Percentiles rank a stretch among this genome's conserved stretches.
phyloP scores from a whole-genome alignment of 2,113 vertebrate species.

The Antechinus flavipes region DNA sequence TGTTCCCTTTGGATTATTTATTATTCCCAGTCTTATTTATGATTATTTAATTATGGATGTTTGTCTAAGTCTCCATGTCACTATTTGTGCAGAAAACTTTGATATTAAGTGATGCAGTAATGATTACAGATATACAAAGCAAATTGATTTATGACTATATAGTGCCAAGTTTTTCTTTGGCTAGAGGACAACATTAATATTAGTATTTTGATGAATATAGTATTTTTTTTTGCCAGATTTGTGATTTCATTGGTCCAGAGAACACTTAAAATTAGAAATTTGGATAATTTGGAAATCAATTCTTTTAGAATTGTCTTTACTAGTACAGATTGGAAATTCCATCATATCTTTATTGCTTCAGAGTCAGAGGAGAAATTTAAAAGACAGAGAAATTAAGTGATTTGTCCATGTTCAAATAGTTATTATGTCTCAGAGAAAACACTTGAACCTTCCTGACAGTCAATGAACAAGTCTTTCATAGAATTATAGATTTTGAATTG shows the following conservation, averaged over 20 bases:
- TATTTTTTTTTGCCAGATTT: not conserved
- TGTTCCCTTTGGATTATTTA: constrained; percentile 63
- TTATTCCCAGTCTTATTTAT: constrained; percentile 30
- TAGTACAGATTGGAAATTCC: not conserved
- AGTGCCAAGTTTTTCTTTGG: constrained; percentile 16
- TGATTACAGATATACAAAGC: not conserved
- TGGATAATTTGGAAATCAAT: not conserved
- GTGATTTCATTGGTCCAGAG: not conserved
- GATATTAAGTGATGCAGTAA: constrained; percentile 10
- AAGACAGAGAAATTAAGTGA: not conserved
- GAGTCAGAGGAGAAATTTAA: not conserved
- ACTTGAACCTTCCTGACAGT: not conserved
- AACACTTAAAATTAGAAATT: not conserved
- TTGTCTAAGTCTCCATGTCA: constrained; percentile 46
- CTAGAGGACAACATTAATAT: not conserved
- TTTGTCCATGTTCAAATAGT: not conserved
- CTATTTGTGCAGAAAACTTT: constrained; percentile 43
- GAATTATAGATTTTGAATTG: not conserved
- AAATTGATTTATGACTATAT: not conserved
- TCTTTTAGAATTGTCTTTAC: not conserved
- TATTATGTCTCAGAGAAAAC: not conserved
- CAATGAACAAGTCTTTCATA: not conserved
- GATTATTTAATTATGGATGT: constrained; percentile 52
- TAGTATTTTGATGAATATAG: not conserved
- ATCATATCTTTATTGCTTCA: not conserved